Evolutionary conservation across 2,113 vertebrate genomes (phyloP).

Genomic region (Albula glossodonta): DNA sequence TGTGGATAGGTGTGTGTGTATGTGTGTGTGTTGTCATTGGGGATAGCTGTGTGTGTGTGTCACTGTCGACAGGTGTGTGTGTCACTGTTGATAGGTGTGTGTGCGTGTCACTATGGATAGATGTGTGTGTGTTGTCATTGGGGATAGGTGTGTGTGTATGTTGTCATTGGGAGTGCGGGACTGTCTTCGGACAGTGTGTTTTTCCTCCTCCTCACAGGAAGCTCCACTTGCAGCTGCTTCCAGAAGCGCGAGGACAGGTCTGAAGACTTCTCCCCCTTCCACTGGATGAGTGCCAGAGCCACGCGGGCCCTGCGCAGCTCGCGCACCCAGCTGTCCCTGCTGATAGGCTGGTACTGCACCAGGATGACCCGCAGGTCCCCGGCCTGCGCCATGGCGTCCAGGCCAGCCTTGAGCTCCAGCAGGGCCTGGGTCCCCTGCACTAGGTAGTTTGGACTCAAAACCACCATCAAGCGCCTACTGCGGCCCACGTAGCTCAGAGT

Average conservation of each 20-base stretch:
- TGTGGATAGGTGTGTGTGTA: neutral
- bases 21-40: neutral
- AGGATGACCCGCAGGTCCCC: conserved; percentile 89
- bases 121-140: neutral
- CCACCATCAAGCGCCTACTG: conserved; percentile 89
- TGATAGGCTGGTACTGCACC: conserved; percentile 85
- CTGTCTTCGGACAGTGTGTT: conserved; percentile 26
- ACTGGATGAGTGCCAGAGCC: conserved; percentile 85
- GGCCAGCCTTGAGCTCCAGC: conserved; percentile 92
- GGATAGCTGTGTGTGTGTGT: neutral
- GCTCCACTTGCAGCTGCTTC: conserved; percentile 87
- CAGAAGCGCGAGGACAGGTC: conserved; percentile 86
- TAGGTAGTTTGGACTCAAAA: conserved; percentile 87
- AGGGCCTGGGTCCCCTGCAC: conserved; percentile 88
- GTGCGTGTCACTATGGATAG: neutral
- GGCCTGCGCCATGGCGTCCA: conserved; percentile 83
- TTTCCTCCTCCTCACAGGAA: conserved; percentile 74
- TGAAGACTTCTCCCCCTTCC: conserved; percentile 88
- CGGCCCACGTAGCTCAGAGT: conserved; percentile 92
- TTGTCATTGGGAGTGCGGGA: neutral
- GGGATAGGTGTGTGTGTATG: neutral
- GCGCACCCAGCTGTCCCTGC: conserved; percentile 75
- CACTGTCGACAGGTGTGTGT: neutral
- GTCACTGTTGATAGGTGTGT: neutral
- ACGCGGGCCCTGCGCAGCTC: conserved; percentile 84